Conservation (phyloP, 2,888 invertebrate species). For the Mimas tiliae region DNA sequence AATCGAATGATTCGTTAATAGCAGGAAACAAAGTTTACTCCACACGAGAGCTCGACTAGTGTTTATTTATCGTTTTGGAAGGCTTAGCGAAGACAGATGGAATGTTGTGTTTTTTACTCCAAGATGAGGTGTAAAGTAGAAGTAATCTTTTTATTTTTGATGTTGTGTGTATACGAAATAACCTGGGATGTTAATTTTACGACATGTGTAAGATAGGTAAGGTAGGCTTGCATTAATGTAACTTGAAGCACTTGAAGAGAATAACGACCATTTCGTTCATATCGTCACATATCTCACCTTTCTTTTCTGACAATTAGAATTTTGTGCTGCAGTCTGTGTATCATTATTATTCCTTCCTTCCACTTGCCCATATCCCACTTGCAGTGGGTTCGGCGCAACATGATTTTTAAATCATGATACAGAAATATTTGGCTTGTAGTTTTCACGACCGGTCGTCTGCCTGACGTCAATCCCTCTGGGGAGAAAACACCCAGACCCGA, state of each 20-base stretch:
- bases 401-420: too few relatives aligned
- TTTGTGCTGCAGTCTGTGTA: too few relatives aligned
- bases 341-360: too few relatives aligned
- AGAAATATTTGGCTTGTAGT: too few relatives aligned
- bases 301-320: too few relatives aligned
- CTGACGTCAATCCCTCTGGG: too few relatives aligned
- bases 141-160: slow-evolving; percentile 67
- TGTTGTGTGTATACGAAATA: slow-evolving; percentile 61
- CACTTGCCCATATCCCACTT: too few relatives aligned
- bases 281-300: not conserved
- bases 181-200: slow-evolving; percentile 51
- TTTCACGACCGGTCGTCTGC: too few relatives aligned
- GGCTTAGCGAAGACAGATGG: slow-evolving; percentile 81
- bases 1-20: slow-evolving; percentile 60
- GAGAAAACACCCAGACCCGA: too few relatives aligned
- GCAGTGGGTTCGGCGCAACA: too few relatives aligned
- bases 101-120: slow-evolving; percentile 77
- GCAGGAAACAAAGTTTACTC: slow-evolving; percentile 54
- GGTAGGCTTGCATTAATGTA: not conserved
- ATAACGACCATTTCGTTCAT: not conserved
- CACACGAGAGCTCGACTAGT: slow-evolving; percentile 72
- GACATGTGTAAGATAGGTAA: slow-evolving; percentile 35
- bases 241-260: not conserved
- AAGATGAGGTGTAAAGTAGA: slow-evolving; percentile 74
- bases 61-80: slow-evolving; percentile 84